These are phyloP conservation scores for Rhinoptilus africanus DNA, from an alignment of 2,113 vertebrate species.

Conservation along the genomic window DNA sequence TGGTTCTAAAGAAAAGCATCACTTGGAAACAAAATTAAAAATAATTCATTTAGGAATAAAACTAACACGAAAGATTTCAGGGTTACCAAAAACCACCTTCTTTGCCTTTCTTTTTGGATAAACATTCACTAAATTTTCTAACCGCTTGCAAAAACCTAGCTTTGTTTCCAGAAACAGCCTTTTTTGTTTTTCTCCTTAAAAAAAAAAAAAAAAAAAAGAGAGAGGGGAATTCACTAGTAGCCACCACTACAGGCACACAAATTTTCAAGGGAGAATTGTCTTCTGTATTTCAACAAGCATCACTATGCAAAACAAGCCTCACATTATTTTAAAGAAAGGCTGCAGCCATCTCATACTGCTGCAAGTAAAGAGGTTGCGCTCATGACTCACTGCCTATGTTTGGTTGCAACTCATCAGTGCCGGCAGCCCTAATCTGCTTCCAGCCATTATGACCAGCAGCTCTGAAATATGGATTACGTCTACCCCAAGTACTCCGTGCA, in stretches of 20 bases:
- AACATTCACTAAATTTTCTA: neutral
- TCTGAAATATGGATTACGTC: constrained; percentile 59
- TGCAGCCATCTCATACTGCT: neutral
- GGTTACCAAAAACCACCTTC: neutral
- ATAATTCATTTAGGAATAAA: neutral
- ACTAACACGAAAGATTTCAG: neutral
- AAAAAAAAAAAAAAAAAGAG: neutral
- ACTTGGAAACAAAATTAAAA: neutral
- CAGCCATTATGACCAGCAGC: constrained; percentile 37
- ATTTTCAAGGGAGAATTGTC: neutral
- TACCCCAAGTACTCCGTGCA: neutral
- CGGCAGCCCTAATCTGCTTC: constrained; percentile 38
- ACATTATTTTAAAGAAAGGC: neutral
- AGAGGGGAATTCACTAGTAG: neutral
- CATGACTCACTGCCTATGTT: constrained; percentile 29
- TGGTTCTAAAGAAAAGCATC: neutral
- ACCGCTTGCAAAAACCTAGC: neutral
- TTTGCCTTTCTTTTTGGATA: neutral
- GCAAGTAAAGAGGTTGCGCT: neutral
- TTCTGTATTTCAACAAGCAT: neutral
- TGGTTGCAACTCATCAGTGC: constrained; percentile 42
- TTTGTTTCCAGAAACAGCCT: neutral
- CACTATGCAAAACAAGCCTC: neutral
- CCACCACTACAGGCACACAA: neutral
- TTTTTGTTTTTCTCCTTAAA: neutral